phyloP scores from a whole-genome alignment of 2,888 invertebrate genomes.

The Diaperis boleti region DNA sequence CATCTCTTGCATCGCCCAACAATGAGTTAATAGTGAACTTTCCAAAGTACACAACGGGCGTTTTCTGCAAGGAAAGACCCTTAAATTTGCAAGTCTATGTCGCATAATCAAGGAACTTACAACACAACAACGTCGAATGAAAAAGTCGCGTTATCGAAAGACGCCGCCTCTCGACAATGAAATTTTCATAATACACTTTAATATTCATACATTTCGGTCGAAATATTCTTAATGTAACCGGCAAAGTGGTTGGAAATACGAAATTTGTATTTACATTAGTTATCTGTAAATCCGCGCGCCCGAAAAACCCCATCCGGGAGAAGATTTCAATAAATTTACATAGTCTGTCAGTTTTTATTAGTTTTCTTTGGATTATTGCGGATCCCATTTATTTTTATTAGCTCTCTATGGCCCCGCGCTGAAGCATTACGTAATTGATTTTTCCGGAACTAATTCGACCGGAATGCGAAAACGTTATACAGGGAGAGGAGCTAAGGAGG shows the following conservation, averaged over 20 bases:
- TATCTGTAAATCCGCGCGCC: slow-evolving; percentile 56
- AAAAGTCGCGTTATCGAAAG: slow-evolving; percentile 28
- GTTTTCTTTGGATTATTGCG: slow-evolving; percentile 52
- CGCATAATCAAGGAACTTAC: slow-evolving; percentile 35
- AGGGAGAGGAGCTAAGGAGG: slow-evolving; percentile 16
- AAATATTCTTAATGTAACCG: slow-evolving; percentile 51
- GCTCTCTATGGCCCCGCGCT: slow-evolving; percentile 40
- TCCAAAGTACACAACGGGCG: slow-evolving; percentile 23
- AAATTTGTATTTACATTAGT: slow-evolving; percentile 62
- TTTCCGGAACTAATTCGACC: slow-evolving; percentile 36
- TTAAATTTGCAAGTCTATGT: slow-evolving; percentile 42
- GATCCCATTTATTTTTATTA: slow-evolving; percentile 54
- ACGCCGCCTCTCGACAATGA: slow-evolving; percentile 30
- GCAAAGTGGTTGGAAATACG: slow-evolving; percentile 53
- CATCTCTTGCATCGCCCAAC: slow-evolving; percentile 8
- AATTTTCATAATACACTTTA: slow-evolving; percentile 53
- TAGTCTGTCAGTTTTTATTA: slow-evolving; percentile 54
- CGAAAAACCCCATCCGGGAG: slow-evolving; percentile 49
- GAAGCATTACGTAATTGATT: slow-evolving; percentile 51
- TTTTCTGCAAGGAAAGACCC: slow-evolving; percentile 17
- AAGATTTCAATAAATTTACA: slow-evolving; percentile 62
- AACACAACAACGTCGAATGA: slow-evolving; percentile 10
- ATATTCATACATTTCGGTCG: slow-evolving; percentile 50
- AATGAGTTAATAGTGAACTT: slow-evolving; percentile 34
- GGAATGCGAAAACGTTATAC: slow-evolving; percentile 23